Conservation (phyloP, 2,113 vertebrate species). For the Oryzias javanicus region DNA sequence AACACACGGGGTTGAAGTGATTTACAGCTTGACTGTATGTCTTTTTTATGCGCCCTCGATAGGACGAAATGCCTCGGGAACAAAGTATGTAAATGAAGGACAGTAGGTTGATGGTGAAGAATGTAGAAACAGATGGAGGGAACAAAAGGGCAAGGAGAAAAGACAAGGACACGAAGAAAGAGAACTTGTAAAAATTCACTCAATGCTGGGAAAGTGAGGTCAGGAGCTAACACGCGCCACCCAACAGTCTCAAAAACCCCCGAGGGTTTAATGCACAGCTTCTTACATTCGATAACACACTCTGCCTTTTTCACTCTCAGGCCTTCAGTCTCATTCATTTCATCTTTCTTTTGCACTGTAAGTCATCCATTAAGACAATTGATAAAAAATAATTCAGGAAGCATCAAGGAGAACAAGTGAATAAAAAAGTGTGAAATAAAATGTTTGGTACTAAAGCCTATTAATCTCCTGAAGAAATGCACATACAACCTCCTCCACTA, state of each 20-base stretch:
- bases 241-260: constrained; percentile 22
- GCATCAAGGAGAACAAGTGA: constrained; percentile 29
- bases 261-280: constrained; percentile 36
- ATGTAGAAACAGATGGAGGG: not conserved
- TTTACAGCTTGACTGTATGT: constrained; percentile 42
- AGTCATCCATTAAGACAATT: constrained; percentile 52
- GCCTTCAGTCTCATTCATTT: constrained; percentile 15
- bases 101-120: constrained; percentile 43
- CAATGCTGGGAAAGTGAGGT: constrained; percentile 20
- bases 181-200: constrained; percentile 6
- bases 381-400: constrained; percentile 58
- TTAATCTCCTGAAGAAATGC: constrained; percentile 48
- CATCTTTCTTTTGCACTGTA: constrained; percentile 8
- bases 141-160: not conserved
- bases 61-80: constrained; percentile 34
- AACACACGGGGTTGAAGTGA: constrained; percentile 34
- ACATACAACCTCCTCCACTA: constrained; percentile 14
- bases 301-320: constrained; percentile 21
- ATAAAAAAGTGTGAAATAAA: constrained; percentile 16
- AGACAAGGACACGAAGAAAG: constrained; percentile 3
- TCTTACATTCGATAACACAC: constrained; percentile 32
- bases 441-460: constrained; percentile 7
- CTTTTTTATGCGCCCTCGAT: constrained; percentile 52
- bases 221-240: constrained; percentile 22
- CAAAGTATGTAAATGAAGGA: constrained; percentile 54